These are phyloP conservation scores for Cecidostiba fungosa DNA, from an alignment of 2,888 invertebrate species.

Conservation along the genomic window DNA sequence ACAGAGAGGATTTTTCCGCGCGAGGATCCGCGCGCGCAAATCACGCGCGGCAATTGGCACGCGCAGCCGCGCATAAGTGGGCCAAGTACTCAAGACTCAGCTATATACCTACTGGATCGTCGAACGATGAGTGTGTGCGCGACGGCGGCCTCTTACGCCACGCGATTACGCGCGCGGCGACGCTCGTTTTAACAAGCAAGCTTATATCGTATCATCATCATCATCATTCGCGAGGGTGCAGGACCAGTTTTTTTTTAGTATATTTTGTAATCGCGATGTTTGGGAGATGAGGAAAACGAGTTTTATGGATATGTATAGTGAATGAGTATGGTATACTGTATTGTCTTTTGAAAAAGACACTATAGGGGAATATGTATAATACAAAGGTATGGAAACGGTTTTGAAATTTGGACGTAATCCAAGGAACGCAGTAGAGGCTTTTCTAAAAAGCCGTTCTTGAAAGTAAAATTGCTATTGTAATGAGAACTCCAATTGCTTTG, in stretches of 20 bases:
- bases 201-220: not conserved
- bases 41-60: constrained; percentile 67
- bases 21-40: constrained; percentile 36
- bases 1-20: constrained; percentile 19
- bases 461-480: constrained; percentile 46
- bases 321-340: no score
- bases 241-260: not conserved
- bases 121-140: constrained; percentile 73
- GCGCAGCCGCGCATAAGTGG: constrained; percentile 71
- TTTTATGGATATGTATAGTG: no score
- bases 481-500: constrained; percentile 59
- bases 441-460: constrained; percentile 17
- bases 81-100: constrained; percentile 75
- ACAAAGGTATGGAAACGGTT: not conserved
- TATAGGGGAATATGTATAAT: no score
- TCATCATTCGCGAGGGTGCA: not conserved
- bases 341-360: no score
- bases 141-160: constrained; percentile 67
- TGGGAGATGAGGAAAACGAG: not conserved
- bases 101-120: constrained; percentile 66
- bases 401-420: not conserved
- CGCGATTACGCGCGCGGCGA: constrained; percentile 25
- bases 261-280: not conserved
- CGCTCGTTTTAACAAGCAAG: not conserved
- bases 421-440: not conserved